Conservation (phyloP, 2,888 invertebrate species). For the Apantesis nais region DNA sequence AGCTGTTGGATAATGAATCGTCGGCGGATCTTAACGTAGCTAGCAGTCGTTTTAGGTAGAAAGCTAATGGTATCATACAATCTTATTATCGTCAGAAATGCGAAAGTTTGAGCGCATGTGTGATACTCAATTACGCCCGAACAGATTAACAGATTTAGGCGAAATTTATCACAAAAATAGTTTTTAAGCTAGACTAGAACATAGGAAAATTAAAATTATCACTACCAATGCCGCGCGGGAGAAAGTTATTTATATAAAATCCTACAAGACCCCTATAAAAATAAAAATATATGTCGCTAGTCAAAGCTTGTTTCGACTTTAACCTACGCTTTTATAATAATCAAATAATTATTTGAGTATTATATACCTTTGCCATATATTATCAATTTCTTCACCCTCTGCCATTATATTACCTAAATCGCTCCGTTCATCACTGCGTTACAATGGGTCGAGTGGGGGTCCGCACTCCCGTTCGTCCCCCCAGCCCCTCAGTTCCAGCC, state of each 20-base stretch:
- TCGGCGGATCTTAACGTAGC: background rate
- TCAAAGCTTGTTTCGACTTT: background rate
- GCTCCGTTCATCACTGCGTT: conserved; percentile 42
- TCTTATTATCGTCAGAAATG: background rate
- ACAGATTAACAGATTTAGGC: no score
- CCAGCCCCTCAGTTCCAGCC: conserved; percentile 2
- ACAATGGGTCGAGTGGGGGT: conserved; percentile 30
- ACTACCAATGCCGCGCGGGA: no score
- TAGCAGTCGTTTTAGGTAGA: background rate
- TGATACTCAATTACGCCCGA: background rate
- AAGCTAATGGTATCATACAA: background rate
- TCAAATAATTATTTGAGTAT: conserved; percentile 21
- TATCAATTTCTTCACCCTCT: conserved; percentile 38
- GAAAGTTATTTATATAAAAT: no score
- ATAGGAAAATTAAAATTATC: no score
- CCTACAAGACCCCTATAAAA: no score
- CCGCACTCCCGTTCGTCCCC: background rate
- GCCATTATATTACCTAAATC: conserved; percentile 49
- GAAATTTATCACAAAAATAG: no score
- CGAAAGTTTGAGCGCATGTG: background rate
- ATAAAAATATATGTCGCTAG: background rate
- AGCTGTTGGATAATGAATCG: conserved; percentile 4
- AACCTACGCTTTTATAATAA: background rate
- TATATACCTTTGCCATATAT: conserved; percentile 21
- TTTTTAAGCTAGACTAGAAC: no score